A percentile compares a stretch with the other conserved stretches of the same genome.
phyloP scores from a whole-genome alignment of 2,797 vertebrate species.

The Steatocranus sp. region DNA sequence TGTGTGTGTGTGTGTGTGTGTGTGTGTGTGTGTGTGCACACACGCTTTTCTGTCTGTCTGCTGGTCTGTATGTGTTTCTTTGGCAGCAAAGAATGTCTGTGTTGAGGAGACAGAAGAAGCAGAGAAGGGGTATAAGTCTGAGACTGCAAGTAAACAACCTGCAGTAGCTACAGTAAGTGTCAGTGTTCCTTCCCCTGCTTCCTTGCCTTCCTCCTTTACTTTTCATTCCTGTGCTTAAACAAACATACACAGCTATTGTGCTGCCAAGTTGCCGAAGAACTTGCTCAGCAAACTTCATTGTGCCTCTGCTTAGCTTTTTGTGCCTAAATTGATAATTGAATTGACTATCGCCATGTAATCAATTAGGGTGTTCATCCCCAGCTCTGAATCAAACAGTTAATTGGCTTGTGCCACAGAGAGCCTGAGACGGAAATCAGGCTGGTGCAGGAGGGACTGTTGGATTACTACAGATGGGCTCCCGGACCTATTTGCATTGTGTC shows the following conservation, averaged over 20 bases:
- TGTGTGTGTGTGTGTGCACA: background rate
- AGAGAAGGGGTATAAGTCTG: conserved; percentile 48
- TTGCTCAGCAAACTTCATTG: conserved; percentile 50
- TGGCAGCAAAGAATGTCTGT: conserved; percentile 36
- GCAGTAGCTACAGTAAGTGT: conserved; percentile 56
- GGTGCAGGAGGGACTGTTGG: conserved; percentile 56
- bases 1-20: too few species aligned
- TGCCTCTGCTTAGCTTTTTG: conserved; percentile 43
- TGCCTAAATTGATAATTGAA: conserved; percentile 75
- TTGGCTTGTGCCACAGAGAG: conserved; percentile 74
- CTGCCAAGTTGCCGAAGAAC: conserved; percentile 43
- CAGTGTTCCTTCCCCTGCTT: conserved; percentile 39
- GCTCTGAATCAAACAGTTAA: conserved; percentile 69
- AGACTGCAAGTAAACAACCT: conserved; percentile 63
- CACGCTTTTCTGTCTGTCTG: background rate
- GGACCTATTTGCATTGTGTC: conserved; percentile 64
- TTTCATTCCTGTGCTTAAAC: conserved; percentile 50
- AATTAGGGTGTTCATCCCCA: conserved; percentile 67
- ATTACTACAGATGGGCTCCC: conserved; percentile 62
- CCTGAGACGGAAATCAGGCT: conserved; percentile 36
- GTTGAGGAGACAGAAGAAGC: conserved; percentile 46
- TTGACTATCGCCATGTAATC: conserved; percentile 71
- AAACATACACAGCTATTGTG: conserved; percentile 33
- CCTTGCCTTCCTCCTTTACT: conserved; percentile 25
- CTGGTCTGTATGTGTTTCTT: conserved; percentile 1